Evolutionary conservation across 2,888 invertebrate species (phyloP), one percentile per base, ranked within the genome.

Genomic region (Piscicola geometra): DNA sequence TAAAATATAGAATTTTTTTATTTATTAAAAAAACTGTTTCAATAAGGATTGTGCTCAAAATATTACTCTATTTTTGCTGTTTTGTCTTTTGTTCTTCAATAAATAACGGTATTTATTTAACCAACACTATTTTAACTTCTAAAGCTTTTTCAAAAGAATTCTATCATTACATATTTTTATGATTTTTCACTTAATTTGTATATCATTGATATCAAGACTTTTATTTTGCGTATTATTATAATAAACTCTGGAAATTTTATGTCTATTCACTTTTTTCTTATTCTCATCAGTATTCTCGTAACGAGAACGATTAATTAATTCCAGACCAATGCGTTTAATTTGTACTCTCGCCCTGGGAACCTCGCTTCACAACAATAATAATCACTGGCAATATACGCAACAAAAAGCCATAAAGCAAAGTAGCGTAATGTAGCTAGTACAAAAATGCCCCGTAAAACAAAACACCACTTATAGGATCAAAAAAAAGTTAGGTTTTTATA

Each of bases 201-300:
- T n/a, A 56, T 56, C n/a, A 56, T 56, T 56, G n/a, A 18, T 56
- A 18, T 56, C n/a, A 56, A 18, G 3, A 56, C n/a, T 56, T 3
- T 56, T 56, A 25, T 56, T 56, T 56, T 56, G 60, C 5, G 5
- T 41, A 15, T 41, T 41, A 15, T 41, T 41, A 41, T 56, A 18
- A 56, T 56, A 5, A 56, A 18, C n/a, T 15, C n/a, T 18, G 3
- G 21, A 56, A 25, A 25, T 3, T 5, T 56, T 56, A 56, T 56
- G 9, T 9, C n/a, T 56, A 18, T 56, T 56, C 5, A 15, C 25
- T 56, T 25, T 56, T 56, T 5, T 56, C 3, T 5, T 56, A 25
- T 25, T 56, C 60, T 56, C 60, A 56, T 56, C 60, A 56, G 60
- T 56, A 56, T 56, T 56, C 60, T 56, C 60, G n/a, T 56, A 56